phyloP scores from a whole-genome alignment of 2,888 invertebrate species.

The Aspidapion aeneum region DNA sequence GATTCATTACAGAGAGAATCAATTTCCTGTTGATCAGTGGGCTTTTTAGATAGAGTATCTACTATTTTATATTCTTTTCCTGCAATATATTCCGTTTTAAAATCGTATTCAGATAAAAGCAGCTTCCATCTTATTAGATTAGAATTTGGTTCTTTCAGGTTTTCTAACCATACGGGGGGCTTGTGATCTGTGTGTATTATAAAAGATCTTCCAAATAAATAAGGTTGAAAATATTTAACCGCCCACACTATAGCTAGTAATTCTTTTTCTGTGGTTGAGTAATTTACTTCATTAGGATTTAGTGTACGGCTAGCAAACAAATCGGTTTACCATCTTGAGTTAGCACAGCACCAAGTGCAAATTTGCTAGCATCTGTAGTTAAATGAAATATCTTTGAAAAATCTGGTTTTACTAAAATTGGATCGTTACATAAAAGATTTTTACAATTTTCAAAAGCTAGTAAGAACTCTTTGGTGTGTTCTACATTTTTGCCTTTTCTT shows the following conservation, averaged over 20 bases:
- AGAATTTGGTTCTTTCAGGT: constrained; percentile 16
- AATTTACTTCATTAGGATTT: constrained; percentile 20
- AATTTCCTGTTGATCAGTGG: not conserved
- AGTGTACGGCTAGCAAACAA: constrained; percentile 23
- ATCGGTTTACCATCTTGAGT: constrained; percentile 16
- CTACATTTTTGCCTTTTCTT: constrained; percentile 11
- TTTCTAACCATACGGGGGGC: constrained; percentile 22
- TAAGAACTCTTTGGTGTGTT: constrained; percentile 6
- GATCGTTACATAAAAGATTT: not conserved
- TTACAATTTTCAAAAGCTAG: constrained; percentile 3
- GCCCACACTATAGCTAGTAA: constrained; percentile 23
- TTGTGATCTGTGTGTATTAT: constrained; percentile 22
- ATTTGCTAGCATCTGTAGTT: constrained; percentile 2
- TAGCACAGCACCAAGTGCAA: constrained; percentile 25
- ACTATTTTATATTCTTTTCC: constrained; percentile 12
- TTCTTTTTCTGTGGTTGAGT: constrained; percentile 26
- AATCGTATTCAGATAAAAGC: constrained; percentile 14
- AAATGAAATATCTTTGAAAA: not conserved
- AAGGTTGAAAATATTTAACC: not conserved
- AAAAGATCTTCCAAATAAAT: not conserved
- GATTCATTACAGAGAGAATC: not conserved
- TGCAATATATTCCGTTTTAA: constrained; percentile 2
- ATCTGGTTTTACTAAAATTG: not conserved
- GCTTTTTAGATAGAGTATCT: constrained; percentile 7
- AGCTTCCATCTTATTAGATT: constrained; percentile 13